Evolutionary conservation across 2,797 vertebrate genomes (phyloP).

Genomic region (Adrianichthys oophorus): DNA sequence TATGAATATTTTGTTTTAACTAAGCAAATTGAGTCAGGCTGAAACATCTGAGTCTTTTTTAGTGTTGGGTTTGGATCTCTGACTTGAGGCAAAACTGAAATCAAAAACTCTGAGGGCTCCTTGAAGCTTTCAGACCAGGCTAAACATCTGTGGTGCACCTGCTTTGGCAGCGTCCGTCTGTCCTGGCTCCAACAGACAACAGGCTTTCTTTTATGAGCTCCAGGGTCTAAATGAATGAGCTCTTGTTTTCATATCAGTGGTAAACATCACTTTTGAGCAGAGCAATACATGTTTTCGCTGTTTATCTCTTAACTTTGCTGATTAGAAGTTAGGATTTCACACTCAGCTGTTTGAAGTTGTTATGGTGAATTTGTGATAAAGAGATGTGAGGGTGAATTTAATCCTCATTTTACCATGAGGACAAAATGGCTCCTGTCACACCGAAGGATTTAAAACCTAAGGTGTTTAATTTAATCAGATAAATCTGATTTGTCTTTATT

Average conservation of each 20-base stretch:
- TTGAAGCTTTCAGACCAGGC: slow-evolving; percentile 29
- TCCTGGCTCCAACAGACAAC: slow-evolving; percentile 22
- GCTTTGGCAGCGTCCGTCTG: slow-evolving; percentile 39
- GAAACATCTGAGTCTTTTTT: background rate
- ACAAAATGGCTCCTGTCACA: too few species aligned
- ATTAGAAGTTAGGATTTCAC: background rate
- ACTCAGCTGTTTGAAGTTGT: background rate
- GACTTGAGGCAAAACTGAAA: slow-evolving; percentile 20
- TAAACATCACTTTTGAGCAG: background rate
- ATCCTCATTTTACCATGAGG: too few species aligned
- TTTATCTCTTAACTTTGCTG: background rate
- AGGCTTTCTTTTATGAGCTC: background rate
- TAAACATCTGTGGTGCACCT: slow-evolving; percentile 66
- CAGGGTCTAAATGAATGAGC: background rate
- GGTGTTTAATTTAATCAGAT: background rate
- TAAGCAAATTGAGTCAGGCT: background rate
- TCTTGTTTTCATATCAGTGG: background rate
- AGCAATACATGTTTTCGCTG: background rate
- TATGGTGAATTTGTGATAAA: slow-evolving; percentile 14
- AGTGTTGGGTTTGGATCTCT: slow-evolving; percentile 21
- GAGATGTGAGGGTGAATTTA: background rate
- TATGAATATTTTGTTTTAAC: slow-evolving; percentile 8
- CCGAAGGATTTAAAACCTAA: too few species aligned
- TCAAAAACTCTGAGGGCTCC: slow-evolving; percentile 12
- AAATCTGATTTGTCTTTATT: slow-evolving; percentile 3